Evolutionary conservation across 2,113 vertebrate species (phyloP).

Genomic region (Phalacrocorax brasilianus): DNA sequence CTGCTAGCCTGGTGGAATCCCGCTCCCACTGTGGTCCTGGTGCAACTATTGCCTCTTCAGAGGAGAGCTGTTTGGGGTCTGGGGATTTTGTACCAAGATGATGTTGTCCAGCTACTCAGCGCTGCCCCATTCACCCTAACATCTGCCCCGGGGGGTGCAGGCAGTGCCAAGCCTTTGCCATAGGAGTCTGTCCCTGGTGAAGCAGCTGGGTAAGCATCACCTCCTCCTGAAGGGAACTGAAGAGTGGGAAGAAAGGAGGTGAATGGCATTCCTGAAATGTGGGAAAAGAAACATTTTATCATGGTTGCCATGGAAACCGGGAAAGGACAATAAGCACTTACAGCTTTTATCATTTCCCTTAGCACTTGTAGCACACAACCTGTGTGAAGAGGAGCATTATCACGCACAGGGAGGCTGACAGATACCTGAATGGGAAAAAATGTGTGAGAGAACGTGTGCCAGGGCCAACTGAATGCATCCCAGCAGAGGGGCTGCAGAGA

Average conservation of each 20-base stretch:
- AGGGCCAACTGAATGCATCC: not conserved
- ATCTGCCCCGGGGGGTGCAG: not conserved
- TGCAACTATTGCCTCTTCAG: not conserved
- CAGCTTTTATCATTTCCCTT: slow-evolving; percentile 6
- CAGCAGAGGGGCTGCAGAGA: not conserved
- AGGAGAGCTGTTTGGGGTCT: not conserved
- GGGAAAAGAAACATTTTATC: slow-evolving; percentile 10
- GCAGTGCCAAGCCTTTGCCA: not conserved
- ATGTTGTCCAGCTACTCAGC: not conserved
- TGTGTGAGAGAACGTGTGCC: not conserved
- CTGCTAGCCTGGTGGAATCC: not conserved
- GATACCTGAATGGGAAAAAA: not conserved
- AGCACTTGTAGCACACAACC: not conserved
- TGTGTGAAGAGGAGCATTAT: not conserved
- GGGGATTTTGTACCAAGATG: not conserved
- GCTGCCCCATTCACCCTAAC: not conserved
- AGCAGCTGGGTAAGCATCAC: not conserved
- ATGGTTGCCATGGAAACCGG: slow-evolving; percentile 38
- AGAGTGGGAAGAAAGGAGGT: not conserved
- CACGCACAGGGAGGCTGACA: not conserved
- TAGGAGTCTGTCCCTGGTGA: not conserved
- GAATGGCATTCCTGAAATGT: slow-evolving; percentile 37
- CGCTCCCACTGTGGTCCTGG: not conserved
- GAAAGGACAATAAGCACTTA: slow-evolving; percentile 49
- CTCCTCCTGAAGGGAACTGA: not conserved